phyloP scores from a whole-genome alignment of 2,113 vertebrate species.

The Stigmatopora argus region DNA sequence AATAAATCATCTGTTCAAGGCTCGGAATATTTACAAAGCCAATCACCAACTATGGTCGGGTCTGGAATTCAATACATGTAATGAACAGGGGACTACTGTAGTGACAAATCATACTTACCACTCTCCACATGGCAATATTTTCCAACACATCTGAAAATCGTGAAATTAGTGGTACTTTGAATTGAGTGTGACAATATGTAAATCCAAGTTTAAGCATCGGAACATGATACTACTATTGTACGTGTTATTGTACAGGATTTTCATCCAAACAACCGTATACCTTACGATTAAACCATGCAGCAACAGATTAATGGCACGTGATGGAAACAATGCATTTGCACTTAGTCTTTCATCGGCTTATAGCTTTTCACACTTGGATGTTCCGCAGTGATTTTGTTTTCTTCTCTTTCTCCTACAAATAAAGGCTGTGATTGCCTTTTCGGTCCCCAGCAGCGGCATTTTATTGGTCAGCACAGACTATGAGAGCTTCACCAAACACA shows the following conservation, averaged over 20 bases:
- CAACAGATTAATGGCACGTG: neutral
- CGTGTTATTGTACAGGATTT: neutral
- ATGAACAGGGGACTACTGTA: too few relatives aligned
- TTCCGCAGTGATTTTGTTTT: conserved; percentile 24
- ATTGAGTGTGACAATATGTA: neutral
- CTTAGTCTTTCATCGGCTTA: conserved; percentile 19
- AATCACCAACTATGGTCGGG: too few relatives aligned
- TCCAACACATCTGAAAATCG: too few relatives aligned
- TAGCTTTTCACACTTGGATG: conserved; percentile 5
- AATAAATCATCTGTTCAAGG: neutral
- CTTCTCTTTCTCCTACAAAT: conserved; percentile 21
- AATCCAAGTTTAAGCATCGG: neutral
- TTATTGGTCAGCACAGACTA: conserved; percentile 50
- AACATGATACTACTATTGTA: neutral
- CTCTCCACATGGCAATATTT: too few relatives aligned
- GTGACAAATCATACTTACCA: too few relatives aligned
- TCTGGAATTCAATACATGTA: too few relatives aligned
- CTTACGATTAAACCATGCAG: conserved; percentile 12
- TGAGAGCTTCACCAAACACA: conserved; percentile 32
- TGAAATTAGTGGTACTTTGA: too few relatives aligned
- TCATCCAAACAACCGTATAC: conserved; percentile 31
- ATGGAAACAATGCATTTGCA: conserved; percentile 16
- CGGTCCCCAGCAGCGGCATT: conserved; percentile 28
- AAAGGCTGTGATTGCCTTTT: conserved; percentile 36
- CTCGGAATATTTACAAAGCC: too few relatives aligned